Evolutionary conservation across 2,113 vertebrate species (phyloP).

Genomic region (Pseudorhombus dupliciocellatus): DNA sequence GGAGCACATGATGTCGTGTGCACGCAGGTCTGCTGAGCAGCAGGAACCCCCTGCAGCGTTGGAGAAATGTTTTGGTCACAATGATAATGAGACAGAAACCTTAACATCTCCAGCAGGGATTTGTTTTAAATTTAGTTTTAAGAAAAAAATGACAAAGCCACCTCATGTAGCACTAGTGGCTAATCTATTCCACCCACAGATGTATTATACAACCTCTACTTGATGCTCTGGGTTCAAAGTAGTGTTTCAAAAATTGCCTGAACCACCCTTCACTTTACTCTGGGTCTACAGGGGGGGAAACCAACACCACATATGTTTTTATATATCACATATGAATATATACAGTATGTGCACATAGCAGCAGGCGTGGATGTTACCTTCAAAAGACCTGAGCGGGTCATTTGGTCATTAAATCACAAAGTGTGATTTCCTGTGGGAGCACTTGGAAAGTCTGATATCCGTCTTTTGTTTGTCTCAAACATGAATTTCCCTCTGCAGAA

Average conservation of each 20-base stretch:
- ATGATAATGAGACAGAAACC: slow-evolving; percentile 58
- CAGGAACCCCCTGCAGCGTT: slow-evolving; percentile 31
- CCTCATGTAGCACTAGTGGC: slow-evolving; percentile 29
- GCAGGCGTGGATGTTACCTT: slow-evolving; percentile 9
- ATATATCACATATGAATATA: too few species aligned
- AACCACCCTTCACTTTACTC: slow-evolving; percentile 47
- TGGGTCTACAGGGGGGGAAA: slow-evolving; percentile 25
- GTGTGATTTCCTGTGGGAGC: slow-evolving; percentile 28
- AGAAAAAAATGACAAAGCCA: slow-evolving; percentile 60
- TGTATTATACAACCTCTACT: slow-evolving; percentile 62
- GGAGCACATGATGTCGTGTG: slow-evolving; percentile 24
- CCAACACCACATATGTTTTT: slow-evolving; percentile 7
- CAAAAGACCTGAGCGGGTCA: slow-evolving; percentile 5
- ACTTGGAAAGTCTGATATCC: slow-evolving; percentile 32
- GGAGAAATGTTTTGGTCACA: slow-evolving; percentile 39
- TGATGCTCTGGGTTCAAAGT: slow-evolving; percentile 54
- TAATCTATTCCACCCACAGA: slow-evolving; percentile 75
- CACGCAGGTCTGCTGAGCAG: slow-evolving; percentile 31
- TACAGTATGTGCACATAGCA: background rate
- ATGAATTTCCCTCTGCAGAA: slow-evolving; percentile 3
- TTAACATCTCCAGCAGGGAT: slow-evolving; percentile 42
- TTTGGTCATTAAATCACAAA: slow-evolving; percentile 37
- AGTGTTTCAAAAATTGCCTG: slow-evolving; percentile 44
- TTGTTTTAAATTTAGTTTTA: slow-evolving; percentile 13
- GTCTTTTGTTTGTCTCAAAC: slow-evolving; percentile 11